Percentiles rank a stretch among this genome's conserved stretches.
phyloP scores from a whole-genome alignment of 2,113 vertebrate genomes.

The Gallinago undulata region DNA sequence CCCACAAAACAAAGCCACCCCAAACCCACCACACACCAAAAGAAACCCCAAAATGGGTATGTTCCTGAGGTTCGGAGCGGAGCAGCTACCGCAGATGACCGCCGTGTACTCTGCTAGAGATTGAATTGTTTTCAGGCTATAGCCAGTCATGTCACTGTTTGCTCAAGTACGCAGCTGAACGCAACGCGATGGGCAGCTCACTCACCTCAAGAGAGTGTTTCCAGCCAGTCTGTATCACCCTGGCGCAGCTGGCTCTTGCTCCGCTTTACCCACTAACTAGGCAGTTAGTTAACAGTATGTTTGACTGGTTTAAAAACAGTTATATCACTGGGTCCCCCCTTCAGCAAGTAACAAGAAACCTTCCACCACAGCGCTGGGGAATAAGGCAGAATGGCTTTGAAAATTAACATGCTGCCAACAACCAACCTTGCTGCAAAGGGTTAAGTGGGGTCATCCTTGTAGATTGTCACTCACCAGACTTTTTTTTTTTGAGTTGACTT shows the following conservation, averaged over 20 bases:
- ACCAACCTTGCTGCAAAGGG: conserved; percentile 50
- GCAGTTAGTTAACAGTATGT: conserved; percentile 3
- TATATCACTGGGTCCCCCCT: neutral
- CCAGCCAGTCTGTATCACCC: conserved; percentile 31
- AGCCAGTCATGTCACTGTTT: neutral
- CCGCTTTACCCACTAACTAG: neutral
- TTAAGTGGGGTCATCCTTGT: conserved; percentile 53
- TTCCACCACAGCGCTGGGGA: neutral
- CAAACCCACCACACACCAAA: too few relatives aligned
- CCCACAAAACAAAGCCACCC: neutral
- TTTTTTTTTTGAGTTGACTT: conserved; percentile 57
- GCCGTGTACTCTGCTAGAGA: neutral
- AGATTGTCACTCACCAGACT: conserved; percentile 56
- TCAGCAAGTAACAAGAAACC: conserved; percentile 51
- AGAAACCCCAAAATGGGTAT: too few relatives aligned
- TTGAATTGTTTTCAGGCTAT: neutral
- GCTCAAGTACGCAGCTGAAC: rapidly evolving
- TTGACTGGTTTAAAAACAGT: conserved; percentile 45
- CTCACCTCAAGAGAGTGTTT: conserved; percentile 13
- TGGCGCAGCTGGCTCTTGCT: neutral
- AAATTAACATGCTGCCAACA: conserved; percentile 40
- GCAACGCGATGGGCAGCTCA: rapidly evolving
- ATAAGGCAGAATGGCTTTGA: conserved; percentile 47
- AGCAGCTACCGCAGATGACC: neutral
- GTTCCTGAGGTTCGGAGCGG: neutral